Base-by-base conservation (phyloP, 2,888 invertebrate genomes). In the Archips xylosteana region DNA sequence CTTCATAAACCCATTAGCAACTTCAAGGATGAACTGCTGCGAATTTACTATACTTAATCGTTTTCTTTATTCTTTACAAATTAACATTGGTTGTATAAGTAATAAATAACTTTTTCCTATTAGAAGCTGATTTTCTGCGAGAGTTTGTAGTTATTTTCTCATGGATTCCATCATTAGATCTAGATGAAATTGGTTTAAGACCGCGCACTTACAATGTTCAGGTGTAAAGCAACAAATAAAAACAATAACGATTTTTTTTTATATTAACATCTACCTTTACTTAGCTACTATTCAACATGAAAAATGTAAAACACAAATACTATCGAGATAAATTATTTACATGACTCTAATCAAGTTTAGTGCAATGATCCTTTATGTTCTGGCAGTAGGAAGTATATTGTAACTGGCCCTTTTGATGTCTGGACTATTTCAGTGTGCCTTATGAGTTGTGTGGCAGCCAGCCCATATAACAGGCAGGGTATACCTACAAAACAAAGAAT, bases 381-480 rank as follows among this genome's bases (percentile, higher is more conserved):
- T 77, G 97, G 96, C 83, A 98, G 95, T 63, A 98, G 94, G 89
- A 99, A 99, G 90, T 97, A 98, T 85, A 99, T 97, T 70, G 95
- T 95, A 1, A 99, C 96, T 75, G 95, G 92, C 42, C 97, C 97
- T 81, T 95, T 95, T 6, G 95, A 84, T 13, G 97, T 98, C 72
- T 94, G 84, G 3, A 99, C 98, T 64, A 95, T 91, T 95, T 99
- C 99, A 73, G 92, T 92, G 86, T 98, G 97, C 78, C 92, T 96
- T 76, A 98, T 98, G 75, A 99, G 91, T 80, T 96, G 96, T 70
- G 96, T 97, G 34, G 98, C 98, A 47, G 98, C 98, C 68, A 98
- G 87, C 62, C 99, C 99, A 94, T 99, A 99, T 69, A 98, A 96
- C 72, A 99, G 89, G 86, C 98, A 97, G 63, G 99, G 99, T 79